Conservation (phyloP, 2,113 vertebrate genomes). For the Catharus minimus region DNA sequence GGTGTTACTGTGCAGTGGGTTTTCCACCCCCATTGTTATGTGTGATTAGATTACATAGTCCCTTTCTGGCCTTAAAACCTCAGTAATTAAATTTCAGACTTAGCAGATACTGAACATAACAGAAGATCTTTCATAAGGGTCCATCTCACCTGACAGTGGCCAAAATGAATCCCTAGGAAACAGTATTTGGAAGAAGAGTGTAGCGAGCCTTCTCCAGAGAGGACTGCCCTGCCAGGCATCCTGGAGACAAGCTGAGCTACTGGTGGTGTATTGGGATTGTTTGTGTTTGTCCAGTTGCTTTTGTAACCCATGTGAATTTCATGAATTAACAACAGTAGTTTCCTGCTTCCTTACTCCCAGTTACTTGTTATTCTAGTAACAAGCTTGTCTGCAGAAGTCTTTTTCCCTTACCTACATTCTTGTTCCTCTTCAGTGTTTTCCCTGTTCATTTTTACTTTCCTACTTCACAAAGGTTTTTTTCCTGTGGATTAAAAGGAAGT, state of each 20-base stretch:
- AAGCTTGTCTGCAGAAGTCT: neutral
- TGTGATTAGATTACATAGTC: neutral
- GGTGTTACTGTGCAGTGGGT: neutral
- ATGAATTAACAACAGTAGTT: neutral
- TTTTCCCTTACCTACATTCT: neutral
- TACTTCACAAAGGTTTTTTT: neutral
- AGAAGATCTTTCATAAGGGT: neutral
- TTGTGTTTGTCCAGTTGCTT: neutral
- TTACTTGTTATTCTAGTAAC: neutral
- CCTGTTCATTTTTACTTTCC: neutral
- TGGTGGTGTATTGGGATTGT: neutral
- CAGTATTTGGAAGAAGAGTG: neutral
- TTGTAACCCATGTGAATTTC: neutral
- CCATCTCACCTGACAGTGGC: neutral
- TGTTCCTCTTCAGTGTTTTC: neutral
- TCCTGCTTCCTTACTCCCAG: neutral
- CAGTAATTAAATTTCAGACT: neutral
- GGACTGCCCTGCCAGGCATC: neutral
- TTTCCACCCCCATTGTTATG: neutral
- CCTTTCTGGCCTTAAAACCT: neutral
- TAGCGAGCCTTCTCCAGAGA: neutral
- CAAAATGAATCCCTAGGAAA: neutral
- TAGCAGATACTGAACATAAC: neutral
- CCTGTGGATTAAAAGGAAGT: neutral
- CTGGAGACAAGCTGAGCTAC: neutral